Base-by-base conservation (phyloP, 2,888 invertebrate species). In the Hymenopus coronatus region DNA sequence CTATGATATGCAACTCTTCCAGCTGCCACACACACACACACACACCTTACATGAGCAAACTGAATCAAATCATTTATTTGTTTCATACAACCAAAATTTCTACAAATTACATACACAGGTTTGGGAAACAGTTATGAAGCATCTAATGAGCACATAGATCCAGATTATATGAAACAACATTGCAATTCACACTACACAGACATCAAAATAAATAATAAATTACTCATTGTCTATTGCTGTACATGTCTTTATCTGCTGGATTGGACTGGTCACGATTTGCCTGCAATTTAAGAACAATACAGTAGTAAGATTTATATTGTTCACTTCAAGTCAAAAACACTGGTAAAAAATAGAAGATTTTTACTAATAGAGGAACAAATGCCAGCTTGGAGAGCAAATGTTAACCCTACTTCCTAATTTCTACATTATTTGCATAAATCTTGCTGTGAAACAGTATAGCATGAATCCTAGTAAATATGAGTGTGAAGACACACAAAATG, bases 171-270 rank as follows among this genome's bases (percentile, higher is more conserved):
- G 12, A 40, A 40, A 33, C 8, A 33, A 40, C 12, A 12, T 1
- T 40, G 40, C 15, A 70, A 70, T 20, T 70, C 25, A 70, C 54
- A 70, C 54, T 70, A 70, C 46, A 46, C 25, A 40, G 40, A 70
- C 54, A 20, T 20, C 20, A 70, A 20, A 70, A 70, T 70, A 70
- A 70, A 70, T 70, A 70, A 1, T 15, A 33, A 6, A 33, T 28
- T n/a, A 7, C 28, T 87, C 82, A 89, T 20, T 87, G 89, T 84
- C 91, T 90, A n/a, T 91, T 92, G 33, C 91, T 91, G 90, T 92
- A 92, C 90, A 92, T 90, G 88, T 91, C 91, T 40, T 90, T 90
- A 89, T 92, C 92, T 82, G 90, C 91, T 2, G 91, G 91, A 85
- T 91, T 91, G 87, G 91, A 90, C 90, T 91, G 91, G 40, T 91